Base-by-base conservation (phyloP, 2,797 vertebrate genomes). In the Poliocrania exsul region DNA sequence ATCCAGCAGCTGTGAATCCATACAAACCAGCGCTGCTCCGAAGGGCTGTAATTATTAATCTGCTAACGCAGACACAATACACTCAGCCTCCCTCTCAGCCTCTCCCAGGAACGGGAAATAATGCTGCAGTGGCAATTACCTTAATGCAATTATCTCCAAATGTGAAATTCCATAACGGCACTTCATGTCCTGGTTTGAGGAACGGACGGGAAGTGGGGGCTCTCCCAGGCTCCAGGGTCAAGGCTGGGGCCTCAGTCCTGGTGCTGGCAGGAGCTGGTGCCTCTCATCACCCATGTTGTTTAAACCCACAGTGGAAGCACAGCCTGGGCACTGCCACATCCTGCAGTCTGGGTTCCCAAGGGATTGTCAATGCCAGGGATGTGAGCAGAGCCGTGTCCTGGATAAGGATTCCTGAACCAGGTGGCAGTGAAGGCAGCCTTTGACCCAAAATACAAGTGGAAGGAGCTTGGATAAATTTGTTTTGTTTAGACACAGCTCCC, bases 1-100 rank as follows among this genome's bases (percentile, higher is more conserved):
- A 83, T 61, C 72, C 50, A 3, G 95, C 92, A 86, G 90, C 93
- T 83, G 95, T 5, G 87, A 28, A 61, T 81, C 87, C 66, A 18
- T 2, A 53, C 91, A 40, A 46, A 47, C 60, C 13, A 37, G 85
- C 13, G 2, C 92, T 50, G 88, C 44, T 92, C 82, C 95, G 7
- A 26, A 84, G 90, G 86, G 70, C 89, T 84, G 90, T 73, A 88
- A 89, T 94, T 92, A 80, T 90, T 82, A 81, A 81, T 92, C 92
- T 93, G 92, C 94, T 86, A 89, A 88, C 38, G 53, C 94, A 91
- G 86, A 83, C 69, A 85, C 94, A 85, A 80, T 87, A 24, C 83
- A 37, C 95, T 93, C 95, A 86, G 87, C 85, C 92, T 58, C 47
- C 75, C 81, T 72, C 88, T 83, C 91, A 66, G 50, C 84, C 86